These are phyloP conservation scores for Epinephelus awoara DNA, from an alignment of 2,797 vertebrate species.

Conservation along the genomic window DNA sequence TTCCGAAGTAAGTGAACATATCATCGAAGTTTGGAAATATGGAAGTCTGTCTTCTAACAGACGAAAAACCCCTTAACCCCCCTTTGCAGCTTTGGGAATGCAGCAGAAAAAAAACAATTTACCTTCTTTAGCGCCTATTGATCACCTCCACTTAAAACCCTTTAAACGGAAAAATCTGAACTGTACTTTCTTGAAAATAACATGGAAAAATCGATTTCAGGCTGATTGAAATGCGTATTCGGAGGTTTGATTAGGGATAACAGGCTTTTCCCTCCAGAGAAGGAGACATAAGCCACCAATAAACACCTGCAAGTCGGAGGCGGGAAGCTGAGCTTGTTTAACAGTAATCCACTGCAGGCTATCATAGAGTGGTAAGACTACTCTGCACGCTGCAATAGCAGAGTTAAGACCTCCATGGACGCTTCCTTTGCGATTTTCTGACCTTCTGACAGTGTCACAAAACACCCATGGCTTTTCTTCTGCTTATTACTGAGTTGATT, in stretches of 20 bases:
- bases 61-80: conserved; percentile 12
- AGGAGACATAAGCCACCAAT: conserved; percentile 9
- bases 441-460: conserved; percentile 35
- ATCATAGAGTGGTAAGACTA: background rate
- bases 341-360: conserved; percentile 25
- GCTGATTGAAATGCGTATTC: background rate
- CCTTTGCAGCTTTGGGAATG: background rate
- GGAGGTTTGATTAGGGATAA: conserved; percentile 35
- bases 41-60: background rate
- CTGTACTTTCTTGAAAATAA: background rate
- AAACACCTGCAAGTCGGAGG: conserved; percentile 37
- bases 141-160: conserved; percentile 8
- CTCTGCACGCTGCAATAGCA: conserved; percentile 17
- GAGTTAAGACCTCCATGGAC: conserved; percentile 3
- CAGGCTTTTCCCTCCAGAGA: conserved; percentile 6
- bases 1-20: background rate
- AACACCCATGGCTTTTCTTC: conserved; percentile 41
- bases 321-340: conserved; percentile 14
- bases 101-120: background rate
- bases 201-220: conserved; percentile 21
- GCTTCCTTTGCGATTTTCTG: conserved; percentile 34
- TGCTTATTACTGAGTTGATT: conserved; percentile 44
- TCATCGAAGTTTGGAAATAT: background rate
- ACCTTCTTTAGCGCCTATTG: background rate
- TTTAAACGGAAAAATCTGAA: conserved; percentile 1